Percentiles rank a stretch among this genome's conserved stretches.
phyloP scores from a whole-genome alignment of 2,113 vertebrate genomes.

The Saimiri boliviensis region DNA sequence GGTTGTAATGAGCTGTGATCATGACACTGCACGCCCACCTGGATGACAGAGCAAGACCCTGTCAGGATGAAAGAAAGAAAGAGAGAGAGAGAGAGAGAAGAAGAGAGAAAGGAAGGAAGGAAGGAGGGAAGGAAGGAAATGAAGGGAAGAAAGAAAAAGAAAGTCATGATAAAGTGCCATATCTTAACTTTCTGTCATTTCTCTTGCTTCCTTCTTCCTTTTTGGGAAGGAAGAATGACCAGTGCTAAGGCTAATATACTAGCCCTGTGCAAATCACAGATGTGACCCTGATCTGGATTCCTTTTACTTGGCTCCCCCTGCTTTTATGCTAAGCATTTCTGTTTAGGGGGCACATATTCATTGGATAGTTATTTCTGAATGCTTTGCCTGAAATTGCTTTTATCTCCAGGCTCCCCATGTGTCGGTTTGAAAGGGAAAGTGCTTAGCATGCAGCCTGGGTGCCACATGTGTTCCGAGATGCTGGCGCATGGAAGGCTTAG shows the following conservation, averaged over 20 bases:
- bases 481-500: neutral
- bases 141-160: neutral
- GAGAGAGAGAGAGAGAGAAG: too few relatives aligned
- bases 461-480: constrained; percentile 18
- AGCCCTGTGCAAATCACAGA: neutral
- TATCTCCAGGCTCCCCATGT: constrained; percentile 36
- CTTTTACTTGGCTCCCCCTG: neutral
- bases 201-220: neutral
- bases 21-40: too few relatives aligned
- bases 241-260: neutral
- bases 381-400: constrained; percentile 38
- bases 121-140: too few relatives aligned
- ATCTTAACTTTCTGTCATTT: neutral
- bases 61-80: too few relatives aligned
- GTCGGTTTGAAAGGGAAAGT: constrained; percentile 54
- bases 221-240: neutral
- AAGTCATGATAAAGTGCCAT: neutral
- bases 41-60: too few relatives aligned
- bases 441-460: constrained; percentile 31
- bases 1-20: too few relatives aligned
- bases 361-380: constrained; percentile 52
- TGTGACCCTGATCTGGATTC: neutral
- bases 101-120: too few relatives aligned
- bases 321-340: neutral
- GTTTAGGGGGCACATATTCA: neutral